Conservation (phyloP, 2,888 invertebrate genomes). For the Malacosoma neustria region DNA sequence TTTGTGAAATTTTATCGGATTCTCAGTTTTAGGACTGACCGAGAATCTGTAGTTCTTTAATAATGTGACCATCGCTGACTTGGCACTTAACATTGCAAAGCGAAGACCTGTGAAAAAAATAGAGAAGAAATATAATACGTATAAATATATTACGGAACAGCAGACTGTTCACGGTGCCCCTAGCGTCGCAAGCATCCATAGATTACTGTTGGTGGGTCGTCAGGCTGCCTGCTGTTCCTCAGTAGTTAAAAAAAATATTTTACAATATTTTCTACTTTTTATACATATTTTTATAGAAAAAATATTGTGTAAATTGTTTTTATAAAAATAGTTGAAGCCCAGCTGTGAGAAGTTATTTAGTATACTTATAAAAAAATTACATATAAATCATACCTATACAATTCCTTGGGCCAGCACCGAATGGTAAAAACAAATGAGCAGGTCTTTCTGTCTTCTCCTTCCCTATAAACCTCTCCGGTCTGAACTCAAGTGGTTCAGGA, state of each 20-base stretch:
- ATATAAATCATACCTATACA: slow-evolving; percentile 55
- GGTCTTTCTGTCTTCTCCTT: slow-evolving; percentile 66
- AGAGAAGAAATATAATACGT: no score
- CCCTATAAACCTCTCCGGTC: slow-evolving; percentile 70
- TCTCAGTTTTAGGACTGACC: slow-evolving; percentile 43
- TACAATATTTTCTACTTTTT: no score
- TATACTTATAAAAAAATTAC: background rate
- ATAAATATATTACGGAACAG: no score
- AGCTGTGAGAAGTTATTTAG: no score
- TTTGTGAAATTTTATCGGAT: slow-evolving; percentile 48
- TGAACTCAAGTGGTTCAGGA: slow-evolving; percentile 68
- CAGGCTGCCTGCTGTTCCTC: no score
- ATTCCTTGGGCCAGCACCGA: slow-evolving; percentile 69
- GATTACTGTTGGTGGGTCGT: no score
- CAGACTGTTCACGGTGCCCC: no score
- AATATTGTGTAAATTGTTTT: no score
- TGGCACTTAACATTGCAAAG: slow-evolving; percentile 67
- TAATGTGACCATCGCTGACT: slow-evolving; percentile 56
- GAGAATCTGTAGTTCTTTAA: slow-evolving; percentile 57
- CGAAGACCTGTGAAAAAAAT: slow-evolving; percentile 50
- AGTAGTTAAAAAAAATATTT: no score
- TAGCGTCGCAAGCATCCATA: no score
- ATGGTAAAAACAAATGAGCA: slow-evolving; percentile 66
- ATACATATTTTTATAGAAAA: no score
- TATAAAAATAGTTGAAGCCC: no score